A percentile compares a stretch with the other conserved stretches of the same genome.
phyloP scores from a whole-genome alignment of 2,888 invertebrate genomes.

The Cylloceria caligata region DNA sequence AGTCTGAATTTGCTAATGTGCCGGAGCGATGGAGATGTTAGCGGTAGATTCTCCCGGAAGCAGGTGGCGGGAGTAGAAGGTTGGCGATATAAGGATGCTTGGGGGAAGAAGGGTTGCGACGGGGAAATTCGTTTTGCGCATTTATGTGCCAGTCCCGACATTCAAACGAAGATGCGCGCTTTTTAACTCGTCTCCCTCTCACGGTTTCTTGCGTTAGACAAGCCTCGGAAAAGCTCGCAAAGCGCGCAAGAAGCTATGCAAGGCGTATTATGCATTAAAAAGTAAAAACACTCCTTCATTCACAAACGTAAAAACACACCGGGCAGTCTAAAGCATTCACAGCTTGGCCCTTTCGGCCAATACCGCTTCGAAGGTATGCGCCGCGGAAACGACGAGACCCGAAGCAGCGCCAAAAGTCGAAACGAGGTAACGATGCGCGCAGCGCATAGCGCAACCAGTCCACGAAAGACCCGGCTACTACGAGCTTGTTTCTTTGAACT shows the following conservation, averaged over 20 bases:
- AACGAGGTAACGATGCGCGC: neutral
- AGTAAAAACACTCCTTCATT: constrained; percentile 22
- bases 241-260: neutral
- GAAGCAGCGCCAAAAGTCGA: neutral
- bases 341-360: constrained; percentile 2
- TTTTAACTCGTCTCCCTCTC: constrained; percentile 7
- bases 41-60: constrained; percentile 27
- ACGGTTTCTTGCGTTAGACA: neutral
- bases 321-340: constrained; percentile 1
- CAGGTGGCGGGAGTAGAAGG: neutral
- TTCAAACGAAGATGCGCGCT: constrained; percentile 24
- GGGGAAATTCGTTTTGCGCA: constrained; percentile 29
- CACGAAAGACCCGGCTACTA: constrained; percentile 43
- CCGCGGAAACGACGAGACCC: neutral
- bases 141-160: no score
- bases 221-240: constrained; percentile 7
- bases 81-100: constrained; percentile 18
- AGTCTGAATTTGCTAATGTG: constrained; percentile 50
- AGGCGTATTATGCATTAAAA: constrained; percentile 34
- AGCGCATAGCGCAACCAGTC: constrained; percentile 42
- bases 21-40: neutral
- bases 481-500: constrained; percentile 67
- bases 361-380: neutral
- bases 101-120: constrained; percentile 13
- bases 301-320: constrained; percentile 20